Evolutionary conservation across 1,140 invertebrate genomes (phyloP).

Genomic region (Euura lappo): DNA sequence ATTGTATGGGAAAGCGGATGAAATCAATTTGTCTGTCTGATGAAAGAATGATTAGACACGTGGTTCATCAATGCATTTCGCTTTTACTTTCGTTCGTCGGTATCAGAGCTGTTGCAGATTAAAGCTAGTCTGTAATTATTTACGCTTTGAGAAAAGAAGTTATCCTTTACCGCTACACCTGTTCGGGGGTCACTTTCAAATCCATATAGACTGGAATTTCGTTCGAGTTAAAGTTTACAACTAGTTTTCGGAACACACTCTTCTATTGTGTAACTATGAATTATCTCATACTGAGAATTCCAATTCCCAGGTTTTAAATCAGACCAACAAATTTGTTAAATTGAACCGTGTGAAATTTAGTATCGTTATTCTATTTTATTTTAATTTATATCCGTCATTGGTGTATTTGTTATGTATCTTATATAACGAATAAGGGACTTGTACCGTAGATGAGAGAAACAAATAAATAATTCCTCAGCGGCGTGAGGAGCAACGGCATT

Average conservation of each 20-base stretch:
- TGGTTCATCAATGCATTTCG: not conserved
- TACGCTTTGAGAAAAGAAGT: not conserved
- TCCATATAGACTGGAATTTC: not conserved
- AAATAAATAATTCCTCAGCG: too few species aligned
- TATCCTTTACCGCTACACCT: not conserved
- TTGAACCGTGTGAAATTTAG: not conserved
- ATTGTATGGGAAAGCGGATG: not conserved
- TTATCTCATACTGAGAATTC: constrained; percentile 7
- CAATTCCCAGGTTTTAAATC: not conserved
- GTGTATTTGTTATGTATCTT: too few species aligned
- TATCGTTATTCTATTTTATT: too few species aligned
- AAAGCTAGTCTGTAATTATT: not conserved
- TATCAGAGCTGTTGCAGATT: not conserved
- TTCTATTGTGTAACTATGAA: not conserved
- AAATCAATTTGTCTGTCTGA: not conserved
- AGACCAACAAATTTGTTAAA: not conserved
- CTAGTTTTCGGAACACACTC: not conserved
- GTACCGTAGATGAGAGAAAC: too few species aligned
- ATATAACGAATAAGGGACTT: too few species aligned
- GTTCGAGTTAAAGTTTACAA: not conserved
- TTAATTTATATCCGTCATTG: too few species aligned
- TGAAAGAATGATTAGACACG: not conserved
- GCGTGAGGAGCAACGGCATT: not conserved
- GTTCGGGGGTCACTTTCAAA: not conserved
- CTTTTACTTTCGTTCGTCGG: not conserved